phyloP scores from a whole-genome alignment of 2,797 vertebrate genomes.

The Ptychobarbus kaznakovi region DNA sequence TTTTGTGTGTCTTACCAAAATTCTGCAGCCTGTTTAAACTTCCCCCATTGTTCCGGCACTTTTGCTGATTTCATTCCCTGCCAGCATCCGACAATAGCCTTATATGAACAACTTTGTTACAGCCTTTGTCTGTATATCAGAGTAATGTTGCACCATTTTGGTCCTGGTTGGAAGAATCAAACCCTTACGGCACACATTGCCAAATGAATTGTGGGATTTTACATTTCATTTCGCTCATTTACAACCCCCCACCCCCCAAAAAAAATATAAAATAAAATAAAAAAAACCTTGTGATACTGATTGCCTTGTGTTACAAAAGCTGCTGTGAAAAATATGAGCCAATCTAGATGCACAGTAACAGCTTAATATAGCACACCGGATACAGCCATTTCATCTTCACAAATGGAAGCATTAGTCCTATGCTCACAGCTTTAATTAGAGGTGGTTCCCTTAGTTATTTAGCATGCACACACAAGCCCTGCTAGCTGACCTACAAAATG shows the following conservation, averaged over 20 bases:
- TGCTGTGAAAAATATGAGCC: slow-evolving; percentile 89
- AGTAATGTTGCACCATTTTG: slow-evolving; percentile 87
- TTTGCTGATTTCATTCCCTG: slow-evolving; percentile 91
- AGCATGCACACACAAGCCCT: slow-evolving; percentile 74
- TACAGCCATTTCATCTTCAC: slow-evolving; percentile 79
- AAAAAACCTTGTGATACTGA: slow-evolving; percentile 68
- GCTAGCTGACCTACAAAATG: slow-evolving; percentile 83
- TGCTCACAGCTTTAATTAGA: slow-evolving; percentile 76
- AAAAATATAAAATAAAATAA: too few relatives aligned
- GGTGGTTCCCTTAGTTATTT: slow-evolving; percentile 71
- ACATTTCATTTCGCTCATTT: slow-evolving; percentile 88
- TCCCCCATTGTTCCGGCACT: slow-evolving; percentile 84
- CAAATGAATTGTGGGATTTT: slow-evolving; percentile 93
- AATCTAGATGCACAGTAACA: slow-evolving; percentile 97
- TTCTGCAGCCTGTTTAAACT: slow-evolving; percentile 77
- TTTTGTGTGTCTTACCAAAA: slow-evolving; percentile 86
- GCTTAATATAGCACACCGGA: slow-evolving; percentile 87
- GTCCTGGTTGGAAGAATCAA: slow-evolving; percentile 87
- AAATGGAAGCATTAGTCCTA: slow-evolving; percentile 61
- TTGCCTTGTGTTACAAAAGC: slow-evolving; percentile 89
- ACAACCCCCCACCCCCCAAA: too few relatives aligned
- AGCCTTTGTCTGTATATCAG: slow-evolving; percentile 88
- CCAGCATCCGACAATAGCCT: slow-evolving; percentile 86
- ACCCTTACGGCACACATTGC: slow-evolving; percentile 83
- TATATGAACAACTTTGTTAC: slow-evolving; percentile 95